These are phyloP conservation scores for Bothrops jararaca DNA, from an alignment of 2,113 vertebrate species.

Conservation along the genomic window DNA sequence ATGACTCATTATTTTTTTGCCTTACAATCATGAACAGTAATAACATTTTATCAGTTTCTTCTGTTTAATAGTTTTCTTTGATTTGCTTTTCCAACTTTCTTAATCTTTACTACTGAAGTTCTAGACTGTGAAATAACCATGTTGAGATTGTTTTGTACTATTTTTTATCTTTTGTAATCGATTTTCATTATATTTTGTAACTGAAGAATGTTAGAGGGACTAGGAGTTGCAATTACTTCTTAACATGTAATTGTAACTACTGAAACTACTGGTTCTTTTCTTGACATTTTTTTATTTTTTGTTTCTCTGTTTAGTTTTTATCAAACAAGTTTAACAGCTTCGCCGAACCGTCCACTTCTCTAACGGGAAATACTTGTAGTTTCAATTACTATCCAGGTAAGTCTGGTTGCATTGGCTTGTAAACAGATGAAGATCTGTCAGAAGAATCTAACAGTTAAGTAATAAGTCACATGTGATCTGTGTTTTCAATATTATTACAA, in stretches of 20 bases:
- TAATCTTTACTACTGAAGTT: not conserved
- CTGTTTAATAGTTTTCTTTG: not conserved
- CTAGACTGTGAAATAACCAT: not conserved
- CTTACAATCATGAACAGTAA: not conserved
- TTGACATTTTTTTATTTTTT: conserved; percentile 6
- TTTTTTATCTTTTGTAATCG: not conserved
- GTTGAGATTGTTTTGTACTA: not conserved
- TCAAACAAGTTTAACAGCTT: conserved; percentile 60
- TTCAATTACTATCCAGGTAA: conserved; percentile 75
- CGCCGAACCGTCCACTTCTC: conserved; percentile 71
- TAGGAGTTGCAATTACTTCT: not conserved
- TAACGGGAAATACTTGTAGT: conserved; percentile 72
- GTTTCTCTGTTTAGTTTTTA: conserved; percentile 65
- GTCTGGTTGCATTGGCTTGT: not conserved
- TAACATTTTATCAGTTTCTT: not conserved
- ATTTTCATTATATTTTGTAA: not conserved
- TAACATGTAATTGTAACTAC: not conserved
- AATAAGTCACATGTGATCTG: not conserved
- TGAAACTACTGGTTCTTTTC: not conserved
- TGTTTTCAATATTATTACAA: not conserved
- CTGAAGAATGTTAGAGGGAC: not conserved
- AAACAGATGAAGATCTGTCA: not conserved
- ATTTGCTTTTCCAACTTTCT: not conserved
- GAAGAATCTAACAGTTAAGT: not conserved
- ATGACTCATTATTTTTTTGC: not conserved